phyloP scores from a whole-genome alignment of 1,140 invertebrate genomes.

The Ephestia elutella region DNA sequence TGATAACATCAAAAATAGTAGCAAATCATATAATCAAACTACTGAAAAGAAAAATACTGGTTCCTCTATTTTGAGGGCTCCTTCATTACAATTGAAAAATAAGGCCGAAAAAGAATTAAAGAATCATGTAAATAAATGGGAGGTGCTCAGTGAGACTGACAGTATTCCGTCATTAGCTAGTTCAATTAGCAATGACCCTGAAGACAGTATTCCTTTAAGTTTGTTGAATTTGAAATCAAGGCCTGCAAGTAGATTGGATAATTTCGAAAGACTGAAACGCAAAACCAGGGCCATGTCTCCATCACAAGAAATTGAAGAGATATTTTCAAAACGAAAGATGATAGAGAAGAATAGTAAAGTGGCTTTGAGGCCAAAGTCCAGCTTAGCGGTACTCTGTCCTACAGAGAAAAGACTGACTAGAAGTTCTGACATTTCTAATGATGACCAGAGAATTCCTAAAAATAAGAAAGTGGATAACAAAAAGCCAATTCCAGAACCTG shows the following conservation, averaged over 20 bases:
- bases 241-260: slow-evolving; percentile 51
- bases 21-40: slow-evolving; percentile 19
- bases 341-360: slow-evolving; percentile 54
- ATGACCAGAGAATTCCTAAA: slow-evolving; percentile 43
- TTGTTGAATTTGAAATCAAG: slow-evolving; percentile 63
- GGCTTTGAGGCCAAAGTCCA: slow-evolving; percentile 61
- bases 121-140: slow-evolving; percentile 73
- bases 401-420: slow-evolving; percentile 55
- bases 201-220: slow-evolving; percentile 71
- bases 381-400: slow-evolving; percentile 57
- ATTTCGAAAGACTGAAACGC: slow-evolving; percentile 63
- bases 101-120: slow-evolving; percentile 59
- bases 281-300: slow-evolving; percentile 71
- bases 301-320: slow-evolving; percentile 69
- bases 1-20: slow-evolving; percentile 35
- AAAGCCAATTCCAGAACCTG: slow-evolving; percentile 37
- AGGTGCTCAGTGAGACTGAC: slow-evolving; percentile 75
- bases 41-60: slow-evolving; percentile 43
- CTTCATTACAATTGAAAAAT: slow-evolving; percentile 54
- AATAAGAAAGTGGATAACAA: slow-evolving; percentile 52
- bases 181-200: slow-evolving; percentile 67
- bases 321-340: slow-evolving; percentile 63
- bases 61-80: slow-evolving; percentile 56
- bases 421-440: slow-evolving; percentile 48
- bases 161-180: slow-evolving; percentile 73